Evolutionary conservation across 2,888 invertebrate species (phyloP), one percentile per base, ranked within the genome.

Genomic region (Eupithecia subfuscata): DNA sequence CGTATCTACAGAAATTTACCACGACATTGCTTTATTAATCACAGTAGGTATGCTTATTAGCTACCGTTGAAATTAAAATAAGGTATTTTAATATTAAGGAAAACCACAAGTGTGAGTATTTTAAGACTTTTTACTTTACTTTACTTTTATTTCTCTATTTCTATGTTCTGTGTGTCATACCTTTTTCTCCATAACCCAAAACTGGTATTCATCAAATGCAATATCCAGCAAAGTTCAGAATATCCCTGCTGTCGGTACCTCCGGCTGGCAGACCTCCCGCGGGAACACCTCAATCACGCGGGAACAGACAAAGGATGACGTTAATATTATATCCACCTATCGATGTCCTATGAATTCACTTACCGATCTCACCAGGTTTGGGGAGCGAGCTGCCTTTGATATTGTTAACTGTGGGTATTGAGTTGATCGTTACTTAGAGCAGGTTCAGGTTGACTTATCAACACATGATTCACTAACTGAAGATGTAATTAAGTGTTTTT

Each of bases 241-340:
- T 79, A 79, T 40, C 60, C 14, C 52, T 16, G 52, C 8, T 22
- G 18, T 34, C 43, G n/a, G 56, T 56, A 43, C 48, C 56, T 45
- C 72, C 11, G 37, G 16, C 70, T 67, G 67, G 73, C 67, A 64
- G 64, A 40, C 71, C 60, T 78, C 81, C 83, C 68, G 69, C 71
- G 81, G 82, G 75, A 75, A 72, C 67, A 71, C 75, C 78, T 79
- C 79, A 76, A 81, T 82, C 79, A 82, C 75, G 75, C 74, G 75
- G 25, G 75, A 43, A 71, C 69, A 76, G 76, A 81, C 80, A 80
- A 81, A 79, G 78, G 78, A 81, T 77, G 73, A 75, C 77, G 76
- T 75, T 80, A 75, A 78, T 80, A 80, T 78, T 76, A 78, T 76
- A 78, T 74, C 74, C 70, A 77, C 76, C 76, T 80, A 77, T 73